Conservation (phyloP, 30 jellyfish, hydroid and myxozoan genomes). For the Aurelia coerulea region DNA sequence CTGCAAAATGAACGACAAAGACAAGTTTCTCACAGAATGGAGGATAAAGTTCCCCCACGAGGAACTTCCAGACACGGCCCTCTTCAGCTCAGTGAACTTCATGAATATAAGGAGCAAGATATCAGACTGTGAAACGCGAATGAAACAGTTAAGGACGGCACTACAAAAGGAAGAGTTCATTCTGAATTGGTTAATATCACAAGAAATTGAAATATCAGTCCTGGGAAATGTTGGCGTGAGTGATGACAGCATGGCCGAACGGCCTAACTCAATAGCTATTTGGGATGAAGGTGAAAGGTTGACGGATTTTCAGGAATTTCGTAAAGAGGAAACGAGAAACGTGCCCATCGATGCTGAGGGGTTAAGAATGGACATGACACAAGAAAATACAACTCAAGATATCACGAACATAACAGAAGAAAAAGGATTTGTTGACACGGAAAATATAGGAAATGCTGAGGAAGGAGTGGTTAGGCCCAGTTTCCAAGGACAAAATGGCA, state of each 20-base stretch:
- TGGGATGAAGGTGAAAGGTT: constrained; percentile 9
- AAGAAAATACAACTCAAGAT: constrained; percentile 2
- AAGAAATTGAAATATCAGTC: constrained; percentile 68
- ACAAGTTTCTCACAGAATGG: constrained; percentile 83
- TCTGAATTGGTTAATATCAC: constrained; percentile 46
- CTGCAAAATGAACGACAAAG: constrained; percentile 68
- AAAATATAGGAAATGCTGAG: neutral
- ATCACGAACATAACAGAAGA: neutral
- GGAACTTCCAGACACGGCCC: constrained; percentile 74
- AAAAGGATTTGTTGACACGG: constrained; percentile 4
- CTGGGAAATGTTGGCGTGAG: constrained; percentile 66
- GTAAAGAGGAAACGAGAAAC: constrained; percentile 2
- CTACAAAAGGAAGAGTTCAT: constrained; percentile 78
- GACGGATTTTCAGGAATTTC: neutral
- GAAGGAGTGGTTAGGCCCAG: constrained; percentile 2
- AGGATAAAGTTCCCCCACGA: constrained; percentile 72
- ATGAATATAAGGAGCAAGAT: constrained; percentile 70
- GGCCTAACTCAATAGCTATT: constrained; percentile 46
- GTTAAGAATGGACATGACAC: neutral
- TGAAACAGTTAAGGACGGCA: constrained; percentile 39
- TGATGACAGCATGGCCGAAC: constrained; percentile 6
- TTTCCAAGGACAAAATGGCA: neutral
- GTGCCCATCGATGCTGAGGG: constrained; percentile 14
- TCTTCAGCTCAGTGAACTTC: constrained; percentile 48
- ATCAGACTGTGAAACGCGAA: constrained; percentile 54